Evolutionary conservation across 2,888 invertebrate species (phyloP), one percentile per base, ranked within the genome.

Genomic region (Nomada flava): DNA sequence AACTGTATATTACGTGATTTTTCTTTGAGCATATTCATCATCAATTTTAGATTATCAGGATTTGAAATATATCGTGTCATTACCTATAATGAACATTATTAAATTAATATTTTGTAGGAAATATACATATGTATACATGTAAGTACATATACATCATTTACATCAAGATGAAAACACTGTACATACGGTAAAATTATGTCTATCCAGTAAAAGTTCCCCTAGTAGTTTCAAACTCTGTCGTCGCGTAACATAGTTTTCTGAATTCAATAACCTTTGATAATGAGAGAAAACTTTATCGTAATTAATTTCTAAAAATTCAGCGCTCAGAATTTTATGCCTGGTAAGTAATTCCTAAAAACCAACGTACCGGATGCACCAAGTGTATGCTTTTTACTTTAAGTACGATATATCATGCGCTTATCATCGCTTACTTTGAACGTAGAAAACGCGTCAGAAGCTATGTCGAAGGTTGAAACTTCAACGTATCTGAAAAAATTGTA

Each of bases 21-120:
- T 94, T 99, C 99, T 95, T 99, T 98, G 93, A 99, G 95, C 99
- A 99, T 98, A 94, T 99, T 99, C 99, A 99, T 99, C 99, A 99
- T 99, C 89, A 99, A 96, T 94, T 99, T 99, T 88, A 99, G 96
- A 95, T 99, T 99, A 94, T 99, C 99, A 47, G 99, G 99, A 95
- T 99, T 99, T 92, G 99, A 99, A 95, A 99, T 99, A 95, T 99
- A 99, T 92, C 98, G 97, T 86, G 98, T 98, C 98, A 98, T 98
- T 90, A 98, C 96, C 96, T 96, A 69, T 94, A 85, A 36, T 67
- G 1, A 47, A 53, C 42, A 52, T 23, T 26, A 11, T 52, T 20
- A 9, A 82, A 59, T 73, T 55, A 47, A 42, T 53, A 11, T 29
- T 3, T 26, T 36, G 9, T 42, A 29, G 47, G 11, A 52, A n/a